Base-by-base conservation (phyloP, 2,797 vertebrate species). In the Xyrichtys novacula region DNA sequence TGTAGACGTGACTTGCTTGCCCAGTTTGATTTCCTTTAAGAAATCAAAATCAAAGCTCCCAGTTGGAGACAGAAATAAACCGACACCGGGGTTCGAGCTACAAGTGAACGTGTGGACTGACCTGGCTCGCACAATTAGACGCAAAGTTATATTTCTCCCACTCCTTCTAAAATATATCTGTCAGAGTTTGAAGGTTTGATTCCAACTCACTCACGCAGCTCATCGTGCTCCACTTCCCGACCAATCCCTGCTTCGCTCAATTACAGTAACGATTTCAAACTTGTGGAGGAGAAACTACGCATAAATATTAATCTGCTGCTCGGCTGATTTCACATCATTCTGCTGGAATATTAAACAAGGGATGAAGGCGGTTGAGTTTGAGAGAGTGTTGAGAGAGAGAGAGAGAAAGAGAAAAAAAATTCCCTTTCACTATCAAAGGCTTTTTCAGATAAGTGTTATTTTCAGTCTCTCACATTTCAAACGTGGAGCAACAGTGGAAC, bases 281-380 rank as follows among this genome's bases (percentile, higher is more conserved):
- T 66, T 29, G 50, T 52, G 46, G 62, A 65, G 61, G 40, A 56
- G 77, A 84, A 84, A 19, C 67, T 55, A 36, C 50, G 43, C 54
- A 82, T 88, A 76, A 85, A 90, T 90, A 88, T 86, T 84, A 88
- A 91, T 92, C 71, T 57, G 70, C 9, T n/a, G 29, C 74, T 81
- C 44, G 65, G 71, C 70, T 72, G 74, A 80, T 89, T 85, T 84
- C 54, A 46, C 78, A 74, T 83, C 68, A 54, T 85, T 79, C 63
- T 62, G 66, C 52, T 16, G 72, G 74, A 82, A 82, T 89, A 80
- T 80, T 84, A 80, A 80, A 83, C 23, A 32, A 60, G n/a, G 65
- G 52, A 80, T 74, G 70, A 73, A 76, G 65, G 66, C 50, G 57
- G 67, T 62, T 14, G 66, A 62, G 70, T 56, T 22, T n/a, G 23